These are phyloP conservation scores for Anas capensis DNA, from an alignment of 2,797 vertebrate species.

Conservation along the genomic window DNA sequence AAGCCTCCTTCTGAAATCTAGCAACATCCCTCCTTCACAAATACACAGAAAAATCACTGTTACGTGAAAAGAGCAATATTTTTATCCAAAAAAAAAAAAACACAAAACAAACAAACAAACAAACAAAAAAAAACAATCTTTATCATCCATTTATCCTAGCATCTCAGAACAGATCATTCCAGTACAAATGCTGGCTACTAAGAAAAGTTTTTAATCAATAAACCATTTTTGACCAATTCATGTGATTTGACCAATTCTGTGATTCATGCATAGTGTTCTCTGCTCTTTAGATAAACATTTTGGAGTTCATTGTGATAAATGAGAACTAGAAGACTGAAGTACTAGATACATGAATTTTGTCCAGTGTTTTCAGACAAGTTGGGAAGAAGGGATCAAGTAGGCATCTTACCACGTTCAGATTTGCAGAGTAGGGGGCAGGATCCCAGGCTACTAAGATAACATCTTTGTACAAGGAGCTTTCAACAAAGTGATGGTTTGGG, in stretches of 20 bases:
- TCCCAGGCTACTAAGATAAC: constrained; percentile 96
- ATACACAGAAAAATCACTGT: not conserved
- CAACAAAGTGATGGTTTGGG: constrained; percentile 89
- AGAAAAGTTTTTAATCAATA: constrained; percentile 2
- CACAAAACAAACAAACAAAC: not conserved
- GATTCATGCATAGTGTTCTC: not conserved
- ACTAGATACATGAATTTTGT: not conserved
- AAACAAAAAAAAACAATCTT: not conserved
- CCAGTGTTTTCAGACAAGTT: not conserved
- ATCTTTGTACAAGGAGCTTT: constrained; percentile 94
- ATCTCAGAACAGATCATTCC: not conserved
- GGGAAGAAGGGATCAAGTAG: not conserved
- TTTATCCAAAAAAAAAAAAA: not conserved
- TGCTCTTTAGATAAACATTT: not conserved
- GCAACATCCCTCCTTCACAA: not conserved
- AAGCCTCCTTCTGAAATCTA: not conserved
- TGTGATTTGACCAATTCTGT: too few species aligned
- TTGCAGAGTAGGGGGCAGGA: constrained; percentile 92
- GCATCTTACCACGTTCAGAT: constrained; percentile 89
- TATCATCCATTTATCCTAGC: not conserved
- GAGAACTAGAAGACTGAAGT: not conserved
- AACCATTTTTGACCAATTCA: not conserved
- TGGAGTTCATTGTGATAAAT: not conserved
- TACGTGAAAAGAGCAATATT: not conserved
- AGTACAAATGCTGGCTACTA: not conserved